Percentiles rank a stretch among this genome's conserved stretches.
Conservation (phyloP, 2,113 vertebrate species). For the Upupa epops region DNA sequence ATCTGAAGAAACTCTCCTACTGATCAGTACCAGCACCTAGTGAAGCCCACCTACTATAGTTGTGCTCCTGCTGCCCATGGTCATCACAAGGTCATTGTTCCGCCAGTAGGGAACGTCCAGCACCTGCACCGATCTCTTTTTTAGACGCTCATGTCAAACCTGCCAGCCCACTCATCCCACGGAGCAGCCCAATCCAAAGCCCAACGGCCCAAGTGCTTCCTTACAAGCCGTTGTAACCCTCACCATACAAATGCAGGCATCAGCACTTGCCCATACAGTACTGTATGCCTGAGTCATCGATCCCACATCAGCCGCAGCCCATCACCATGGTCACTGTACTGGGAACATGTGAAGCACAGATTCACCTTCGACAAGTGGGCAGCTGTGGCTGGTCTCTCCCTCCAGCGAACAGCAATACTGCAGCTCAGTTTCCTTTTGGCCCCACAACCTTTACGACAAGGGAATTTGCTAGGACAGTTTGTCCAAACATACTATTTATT, state of each 20-base stretch:
- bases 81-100: fast-evolving
- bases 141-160: fast-evolving
- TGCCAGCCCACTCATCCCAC: not conserved
- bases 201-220: not conserved
- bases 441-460: not conserved
- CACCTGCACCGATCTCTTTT: fast-evolving
- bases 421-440: not conserved
- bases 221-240: fast-evolving
- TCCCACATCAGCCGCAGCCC: not conserved
- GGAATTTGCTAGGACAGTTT: not conserved
- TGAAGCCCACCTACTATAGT: fast-evolving
- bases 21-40: not conserved
- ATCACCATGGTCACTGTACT: not conserved
- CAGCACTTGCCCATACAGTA: fast-evolving
- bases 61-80: not conserved
- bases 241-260: fast-evolving
- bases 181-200: not conserved
- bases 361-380: not conserved
- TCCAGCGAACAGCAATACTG: not conserved
- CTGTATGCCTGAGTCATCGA: not conserved
- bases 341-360: fast-evolving
- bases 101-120: fast-evolving
- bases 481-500: not conserved
- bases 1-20: not conserved
- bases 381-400: not conserved